Evolutionary conservation across 2,797 vertebrate genomes (phyloP).

Genomic region (Aeoliscus strigatus): DNA sequence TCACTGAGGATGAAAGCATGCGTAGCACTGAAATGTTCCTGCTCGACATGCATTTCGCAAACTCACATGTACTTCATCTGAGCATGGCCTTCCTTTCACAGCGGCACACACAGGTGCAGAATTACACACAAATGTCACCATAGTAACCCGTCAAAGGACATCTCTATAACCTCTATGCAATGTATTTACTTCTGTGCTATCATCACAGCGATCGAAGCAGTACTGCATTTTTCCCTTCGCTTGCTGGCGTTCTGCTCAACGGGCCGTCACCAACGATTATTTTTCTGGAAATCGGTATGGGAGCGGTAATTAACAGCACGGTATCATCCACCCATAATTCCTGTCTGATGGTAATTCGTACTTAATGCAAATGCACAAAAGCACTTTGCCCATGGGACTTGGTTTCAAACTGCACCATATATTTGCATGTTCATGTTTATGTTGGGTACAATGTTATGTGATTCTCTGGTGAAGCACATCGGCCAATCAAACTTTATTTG

Average conservation of each 20-base stretch:
- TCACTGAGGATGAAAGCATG: constrained; percentile 20
- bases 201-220: constrained; percentile 51
- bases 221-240: constrained; percentile 8
- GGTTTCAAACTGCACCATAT: too few relatives aligned
- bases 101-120: constrained; percentile 10
- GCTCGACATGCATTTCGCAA: constrained; percentile 4
- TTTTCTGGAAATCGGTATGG: constrained; percentile 33
- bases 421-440: too few relatives aligned
- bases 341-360: too few relatives aligned
- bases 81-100: constrained; percentile 18
- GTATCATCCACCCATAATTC: too few relatives aligned
- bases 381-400: too few relatives aligned
- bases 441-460: too few relatives aligned
- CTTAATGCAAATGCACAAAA: too few relatives aligned
- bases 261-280: constrained; percentile 24
- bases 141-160: constrained; percentile 58
- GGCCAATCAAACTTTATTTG: too few relatives aligned
- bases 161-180: constrained; percentile 39
- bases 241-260: constrained; percentile 28
- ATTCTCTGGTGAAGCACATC: too few relatives aligned
- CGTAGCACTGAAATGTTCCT: constrained; percentile 5
- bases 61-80: background rate
- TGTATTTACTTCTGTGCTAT: constrained; percentile 51
- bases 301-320: constrained; percentile 27
- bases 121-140: constrained; percentile 42